phyloP scores from a whole-genome alignment of 2,888 invertebrate species.

The Stictocephala bisonia region DNA sequence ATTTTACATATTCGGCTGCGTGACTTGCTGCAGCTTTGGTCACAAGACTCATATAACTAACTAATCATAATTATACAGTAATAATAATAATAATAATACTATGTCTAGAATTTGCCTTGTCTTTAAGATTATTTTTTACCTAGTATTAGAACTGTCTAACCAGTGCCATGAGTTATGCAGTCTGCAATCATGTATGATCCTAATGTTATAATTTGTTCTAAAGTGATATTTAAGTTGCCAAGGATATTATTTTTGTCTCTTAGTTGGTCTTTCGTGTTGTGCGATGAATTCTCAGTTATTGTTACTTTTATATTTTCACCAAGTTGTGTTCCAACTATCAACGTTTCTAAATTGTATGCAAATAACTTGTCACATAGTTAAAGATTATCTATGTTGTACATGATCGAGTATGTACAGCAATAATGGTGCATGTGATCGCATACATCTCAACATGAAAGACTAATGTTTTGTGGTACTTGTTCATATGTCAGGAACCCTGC shows the following conservation, averaged over 20 bases:
- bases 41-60: too few species aligned
- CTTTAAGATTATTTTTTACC: slow-evolving; percentile 37
- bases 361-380: slow-evolving; percentile 22
- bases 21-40: too few species aligned
- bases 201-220: slow-evolving; percentile 25
- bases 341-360: slow-evolving; percentile 22
- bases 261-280: slow-evolving; percentile 37
- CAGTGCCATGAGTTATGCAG: slow-evolving; percentile 38
- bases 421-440: slow-evolving; percentile 17
- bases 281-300: background rate
- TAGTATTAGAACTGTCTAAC: slow-evolving; percentile 40
- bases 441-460: slow-evolving; percentile 37
- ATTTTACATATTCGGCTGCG: too few species aligned
- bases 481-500: slow-evolving; percentile 24
- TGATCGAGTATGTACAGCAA: slow-evolving; percentile 15
- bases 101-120: too few species aligned
- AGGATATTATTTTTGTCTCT: slow-evolving; percentile 27
- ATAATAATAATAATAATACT: slow-evolving; percentile 23
- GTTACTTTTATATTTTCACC: slow-evolving; percentile 18
- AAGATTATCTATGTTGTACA: slow-evolving; percentile 29
- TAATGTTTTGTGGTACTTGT: slow-evolving; percentile 37
- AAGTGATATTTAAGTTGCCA: slow-evolving; percentile 36
- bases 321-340: slow-evolving; percentile 30
- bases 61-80: too few species aligned
- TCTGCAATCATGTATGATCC: too few species aligned